These are phyloP conservation scores for Scaptomyza hsui DNA, from an alignment of 1,140 invertebrate genomes.

Conservation along the genomic window DNA sequence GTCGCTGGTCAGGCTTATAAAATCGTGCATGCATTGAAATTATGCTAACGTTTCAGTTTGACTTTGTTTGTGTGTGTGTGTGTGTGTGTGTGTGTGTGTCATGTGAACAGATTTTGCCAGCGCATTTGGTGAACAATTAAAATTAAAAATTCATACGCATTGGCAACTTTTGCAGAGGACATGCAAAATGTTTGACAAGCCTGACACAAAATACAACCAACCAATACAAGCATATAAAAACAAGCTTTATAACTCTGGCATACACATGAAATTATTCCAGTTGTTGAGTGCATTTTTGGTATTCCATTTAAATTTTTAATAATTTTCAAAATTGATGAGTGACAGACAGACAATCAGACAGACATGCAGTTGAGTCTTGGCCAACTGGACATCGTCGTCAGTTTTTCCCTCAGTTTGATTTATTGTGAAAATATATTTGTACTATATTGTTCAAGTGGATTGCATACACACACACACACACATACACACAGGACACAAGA, in stretches of 20 bases:
- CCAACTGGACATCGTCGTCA: constrained; percentile 26
- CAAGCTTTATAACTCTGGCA: constrained; percentile 32
- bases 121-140: constrained; percentile 79
- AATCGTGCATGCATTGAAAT: constrained; percentile 35
- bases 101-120: constrained; percentile 64
- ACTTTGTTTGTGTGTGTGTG: not conserved
- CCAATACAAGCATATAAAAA: constrained; percentile 28
- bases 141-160: constrained; percentile 77
- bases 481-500: too few relatives aligned
- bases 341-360: constrained; percentile 47
- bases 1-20: constrained; percentile 18
- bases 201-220: constrained; percentile 72
- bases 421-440: constrained; percentile 49
- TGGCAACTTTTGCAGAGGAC: constrained; percentile 49
- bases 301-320: constrained; percentile 83
- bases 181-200: constrained; percentile 76
- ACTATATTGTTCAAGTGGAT: not conserved
- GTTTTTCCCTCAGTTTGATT: constrained; percentile 62
- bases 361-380: not conserved
- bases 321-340: constrained; percentile 80
- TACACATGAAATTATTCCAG: constrained; percentile 40
- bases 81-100: too few relatives aligned
- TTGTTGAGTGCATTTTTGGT: constrained; percentile 72
- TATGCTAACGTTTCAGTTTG: constrained; percentile 21
- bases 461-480: constrained; percentile 12